Evolutionary conservation across 2,797 vertebrate species (phyloP).

Genomic region (Naso thynnoides): DNA sequence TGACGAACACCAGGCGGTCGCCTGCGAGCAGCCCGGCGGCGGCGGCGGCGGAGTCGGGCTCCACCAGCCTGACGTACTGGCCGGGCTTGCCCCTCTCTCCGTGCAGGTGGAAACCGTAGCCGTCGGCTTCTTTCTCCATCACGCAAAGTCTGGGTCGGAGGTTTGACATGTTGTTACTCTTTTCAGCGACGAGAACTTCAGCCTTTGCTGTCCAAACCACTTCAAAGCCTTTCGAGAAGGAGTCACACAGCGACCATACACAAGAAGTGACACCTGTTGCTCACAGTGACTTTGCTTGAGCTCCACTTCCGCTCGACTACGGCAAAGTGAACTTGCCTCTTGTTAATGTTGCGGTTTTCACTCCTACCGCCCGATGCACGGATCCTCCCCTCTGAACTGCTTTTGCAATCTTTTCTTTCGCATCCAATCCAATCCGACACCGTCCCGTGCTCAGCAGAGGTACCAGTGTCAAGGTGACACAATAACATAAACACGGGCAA

Average conservation of each 20-base stretch:
- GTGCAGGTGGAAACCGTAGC: constrained; percentile 97
- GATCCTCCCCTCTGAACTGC: constrained; percentile 26
- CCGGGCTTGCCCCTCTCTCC: constrained; percentile 92
- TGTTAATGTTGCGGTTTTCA: constrained; percentile 17
- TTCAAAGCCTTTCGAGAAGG: not conserved
- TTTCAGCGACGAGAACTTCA: constrained; percentile 5
- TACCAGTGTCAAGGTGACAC: not conserved
- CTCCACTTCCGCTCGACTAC: constrained; percentile 60
- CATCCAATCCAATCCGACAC: constrained; percentile 23
- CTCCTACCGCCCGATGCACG: not conserved
- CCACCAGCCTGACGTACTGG: constrained; percentile 94
- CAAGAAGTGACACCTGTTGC: constrained; percentile 52
- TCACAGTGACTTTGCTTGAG: not conserved
- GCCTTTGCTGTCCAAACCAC: not conserved
- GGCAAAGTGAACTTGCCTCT: constrained; percentile 27
- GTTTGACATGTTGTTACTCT: constrained; percentile 61
- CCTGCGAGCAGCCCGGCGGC: constrained; percentile 89
- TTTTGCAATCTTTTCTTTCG: constrained; percentile 31
- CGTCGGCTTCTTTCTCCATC: constrained; percentile 86
- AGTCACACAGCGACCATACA: not conserved
- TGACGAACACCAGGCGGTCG: constrained; percentile 91
- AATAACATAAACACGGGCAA: not conserved
- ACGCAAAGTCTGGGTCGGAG: constrained; percentile 88
- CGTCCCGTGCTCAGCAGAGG: not conserved
- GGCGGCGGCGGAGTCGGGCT: constrained; percentile 90